Evolutionary conservation across 2,797 vertebrate genomes (phyloP).

Genomic region (Linurgus olivaceus): DNA sequence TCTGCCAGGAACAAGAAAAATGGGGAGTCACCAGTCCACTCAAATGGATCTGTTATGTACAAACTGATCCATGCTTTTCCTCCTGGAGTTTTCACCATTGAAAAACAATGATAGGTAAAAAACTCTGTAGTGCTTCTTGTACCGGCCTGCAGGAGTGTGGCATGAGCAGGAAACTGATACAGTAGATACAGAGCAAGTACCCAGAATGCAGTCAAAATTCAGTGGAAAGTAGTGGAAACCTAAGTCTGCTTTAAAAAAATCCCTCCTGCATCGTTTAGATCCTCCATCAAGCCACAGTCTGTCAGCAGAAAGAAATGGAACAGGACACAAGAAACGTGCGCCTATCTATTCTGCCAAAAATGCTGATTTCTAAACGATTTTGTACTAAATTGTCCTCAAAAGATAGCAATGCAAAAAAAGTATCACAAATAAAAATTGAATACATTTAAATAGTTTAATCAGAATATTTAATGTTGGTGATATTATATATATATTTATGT

Average conservation of each 20-base stretch:
- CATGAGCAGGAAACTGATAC: background rate
- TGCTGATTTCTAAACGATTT: background rate
- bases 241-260: background rate
- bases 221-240: background rate
- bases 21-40: background rate
- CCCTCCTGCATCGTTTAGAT: rapidly evolving
- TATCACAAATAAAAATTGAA: background rate
- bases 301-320: background rate
- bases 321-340: background rate
- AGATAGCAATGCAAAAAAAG: background rate
- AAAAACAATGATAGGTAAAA: background rate
- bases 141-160: background rate
- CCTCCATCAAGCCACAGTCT: background rate
- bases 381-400: background rate
- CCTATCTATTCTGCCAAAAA: background rate
- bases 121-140: background rate
- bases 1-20: background rate
- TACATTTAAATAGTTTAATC: background rate
- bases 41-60: background rate
- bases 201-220: background rate
- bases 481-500: background rate
- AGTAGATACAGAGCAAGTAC: background rate
- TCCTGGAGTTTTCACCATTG: background rate
- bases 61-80: background rate
- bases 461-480: background rate